phyloP scores from a whole-genome alignment of 2,797 vertebrate species.

The Amblyopsis hoosieri region DNA sequence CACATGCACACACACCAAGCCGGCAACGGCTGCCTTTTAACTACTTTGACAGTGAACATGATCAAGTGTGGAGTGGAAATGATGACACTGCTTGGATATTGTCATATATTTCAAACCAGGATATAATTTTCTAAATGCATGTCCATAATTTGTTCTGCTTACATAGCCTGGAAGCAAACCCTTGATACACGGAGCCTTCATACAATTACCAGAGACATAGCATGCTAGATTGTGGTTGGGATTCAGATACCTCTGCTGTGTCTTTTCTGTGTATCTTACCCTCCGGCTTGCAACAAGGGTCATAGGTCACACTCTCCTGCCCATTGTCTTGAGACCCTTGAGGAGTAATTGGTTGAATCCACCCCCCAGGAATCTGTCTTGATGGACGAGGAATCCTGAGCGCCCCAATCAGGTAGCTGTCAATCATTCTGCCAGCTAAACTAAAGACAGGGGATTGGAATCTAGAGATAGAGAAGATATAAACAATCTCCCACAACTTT shows the following conservation, averaged over 20 bases:
- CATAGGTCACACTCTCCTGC: slow-evolving; percentile 46
- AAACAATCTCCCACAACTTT: slow-evolving; percentile 70
- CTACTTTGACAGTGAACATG: background rate
- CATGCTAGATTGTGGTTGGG: slow-evolving; percentile 54
- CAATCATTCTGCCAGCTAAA: slow-evolving; percentile 72
- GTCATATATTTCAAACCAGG: background rate
- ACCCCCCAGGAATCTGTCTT: slow-evolving; percentile 67
- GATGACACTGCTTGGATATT: no score
- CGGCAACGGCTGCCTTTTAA: slow-evolving; percentile 1
- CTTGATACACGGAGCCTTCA: slow-evolving; percentile 11
- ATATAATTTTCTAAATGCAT: background rate
- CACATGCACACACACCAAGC: background rate
- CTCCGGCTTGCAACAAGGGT: slow-evolving; percentile 41
- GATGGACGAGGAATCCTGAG: slow-evolving; percentile 70
- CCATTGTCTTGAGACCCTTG: slow-evolving; percentile 75
- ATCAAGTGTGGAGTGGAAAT: background rate
- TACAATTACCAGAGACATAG: slow-evolving; percentile 57
- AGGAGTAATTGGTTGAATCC: slow-evolving; percentile 77
- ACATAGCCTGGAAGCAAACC: slow-evolving; percentile 11
- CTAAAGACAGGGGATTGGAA: slow-evolving; percentile 67
- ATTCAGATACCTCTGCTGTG: slow-evolving; percentile 47
- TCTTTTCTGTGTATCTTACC: slow-evolving; percentile 46
- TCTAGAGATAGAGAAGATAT: slow-evolving; percentile 69
- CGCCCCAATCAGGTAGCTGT: slow-evolving; percentile 71
- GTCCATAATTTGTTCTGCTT: slow-evolving; percentile 15